A percentile compares a stretch with the other conserved stretches of the same genome.
These are phyloP conservation scores for Cataglyphis livida DNA, from an alignment of 2,888 invertebrate species.

Conservation along the genomic window DNA sequence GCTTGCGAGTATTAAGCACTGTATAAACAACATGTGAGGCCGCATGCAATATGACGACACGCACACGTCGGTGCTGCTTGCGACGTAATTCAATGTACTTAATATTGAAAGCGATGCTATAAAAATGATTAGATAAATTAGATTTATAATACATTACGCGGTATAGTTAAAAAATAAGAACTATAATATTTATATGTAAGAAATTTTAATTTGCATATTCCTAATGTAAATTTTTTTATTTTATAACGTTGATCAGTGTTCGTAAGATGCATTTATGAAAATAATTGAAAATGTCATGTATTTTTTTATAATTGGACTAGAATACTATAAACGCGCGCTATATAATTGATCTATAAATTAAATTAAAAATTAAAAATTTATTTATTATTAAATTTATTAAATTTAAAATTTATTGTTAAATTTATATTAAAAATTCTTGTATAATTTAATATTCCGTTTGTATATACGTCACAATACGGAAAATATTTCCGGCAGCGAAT, in stretches of 20 bases:
- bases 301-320: background rate
- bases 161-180: background rate
- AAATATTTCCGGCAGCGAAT: too few relatives aligned
- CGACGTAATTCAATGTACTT: slow-evolving; percentile 32
- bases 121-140: background rate
- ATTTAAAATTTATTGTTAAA: too few relatives aligned
- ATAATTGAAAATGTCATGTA: background rate
- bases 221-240: slow-evolving; percentile 1
- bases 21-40: slow-evolving; percentile 61
- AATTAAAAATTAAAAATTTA: too few relatives aligned
- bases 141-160: background rate
- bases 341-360: too few relatives aligned
- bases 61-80: slow-evolving; percentile 15
- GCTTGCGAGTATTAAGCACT: slow-evolving; percentile 59
- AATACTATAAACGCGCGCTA: too few relatives aligned
- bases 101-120: slow-evolving; percentile 23
- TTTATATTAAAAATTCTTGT: too few relatives aligned
- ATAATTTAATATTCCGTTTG: too few relatives aligned
- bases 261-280: background rate
- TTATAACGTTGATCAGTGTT: background rate
- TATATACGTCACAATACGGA: too few relatives aligned
- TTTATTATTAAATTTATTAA: too few relatives aligned
- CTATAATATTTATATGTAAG: slow-evolving; percentile 33
- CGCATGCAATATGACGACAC: slow-evolving; percentile 59
- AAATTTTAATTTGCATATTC: background rate